phyloP scores from a whole-genome alignment of 2,113 vertebrate genomes.

The Camelus bactrianus region DNA sequence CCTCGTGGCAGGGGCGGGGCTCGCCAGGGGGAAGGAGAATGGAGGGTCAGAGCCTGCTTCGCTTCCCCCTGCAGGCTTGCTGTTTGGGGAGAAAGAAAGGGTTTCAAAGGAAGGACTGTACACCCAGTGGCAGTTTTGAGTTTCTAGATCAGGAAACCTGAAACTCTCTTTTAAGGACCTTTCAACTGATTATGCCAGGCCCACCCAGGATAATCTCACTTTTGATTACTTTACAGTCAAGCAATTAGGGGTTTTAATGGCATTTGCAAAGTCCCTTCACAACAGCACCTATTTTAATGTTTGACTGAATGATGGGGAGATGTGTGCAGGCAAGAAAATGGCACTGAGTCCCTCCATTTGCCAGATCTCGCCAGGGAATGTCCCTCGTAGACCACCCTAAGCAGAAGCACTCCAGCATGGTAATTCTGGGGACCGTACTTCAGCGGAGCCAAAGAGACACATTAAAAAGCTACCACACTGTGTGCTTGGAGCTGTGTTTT shows the following conservation, averaged over 20 bases:
- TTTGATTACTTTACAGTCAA: too few relatives aligned
- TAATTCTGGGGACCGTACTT: background rate
- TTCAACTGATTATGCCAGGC: background rate
- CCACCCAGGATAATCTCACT: background rate
- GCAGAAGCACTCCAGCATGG: background rate
- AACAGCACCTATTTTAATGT: background rate
- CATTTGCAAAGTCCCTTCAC: background rate
- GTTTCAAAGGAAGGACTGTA: background rate
- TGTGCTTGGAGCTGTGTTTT: background rate
- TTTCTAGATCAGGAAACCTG: background rate
- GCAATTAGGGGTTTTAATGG: background rate
- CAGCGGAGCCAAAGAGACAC: background rate
- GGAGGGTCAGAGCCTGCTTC: too few relatives aligned
- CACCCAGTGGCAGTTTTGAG: background rate
- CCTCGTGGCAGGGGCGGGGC: rapidly evolving
- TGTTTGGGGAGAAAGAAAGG: too few relatives aligned
- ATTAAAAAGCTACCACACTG: background rate
- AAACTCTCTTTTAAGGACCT: background rate
- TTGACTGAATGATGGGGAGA: background rate
- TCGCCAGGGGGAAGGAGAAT: background rate
- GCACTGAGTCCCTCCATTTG: rapidly evolving
- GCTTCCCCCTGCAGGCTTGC: background rate
- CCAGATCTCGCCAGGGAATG: rapidly evolving
- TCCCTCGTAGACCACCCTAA: rapidly evolving
- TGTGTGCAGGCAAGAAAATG: rapidly evolving